Evolutionary conservation across 1,140 invertebrate genomes (phyloP).

Genomic region (Drosophila subpulchrella): DNA sequence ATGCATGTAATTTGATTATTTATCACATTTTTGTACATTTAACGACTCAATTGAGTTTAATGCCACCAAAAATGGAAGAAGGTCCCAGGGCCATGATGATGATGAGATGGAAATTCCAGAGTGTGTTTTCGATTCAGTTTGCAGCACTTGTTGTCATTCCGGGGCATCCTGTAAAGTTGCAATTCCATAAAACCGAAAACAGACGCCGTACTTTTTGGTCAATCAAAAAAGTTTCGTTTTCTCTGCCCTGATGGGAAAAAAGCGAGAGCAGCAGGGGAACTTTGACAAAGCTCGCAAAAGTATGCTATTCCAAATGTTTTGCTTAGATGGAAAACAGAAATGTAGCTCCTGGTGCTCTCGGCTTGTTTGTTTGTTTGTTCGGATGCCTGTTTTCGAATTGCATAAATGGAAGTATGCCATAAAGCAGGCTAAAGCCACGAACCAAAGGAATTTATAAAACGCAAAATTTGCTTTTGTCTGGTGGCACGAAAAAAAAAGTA

Average conservation of each 20-base stretch:
- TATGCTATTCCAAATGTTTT: conserved; percentile 67
- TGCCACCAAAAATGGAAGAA: conserved; percentile 35
- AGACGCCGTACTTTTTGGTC: conserved; percentile 26
- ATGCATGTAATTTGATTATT: conserved; percentile 82
- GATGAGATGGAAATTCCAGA: conserved; percentile 13
- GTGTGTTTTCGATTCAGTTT: conserved; percentile 39
- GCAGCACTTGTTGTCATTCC: conserved; percentile 21
- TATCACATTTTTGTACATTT: conserved; percentile 80
- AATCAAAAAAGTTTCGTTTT: conserved; percentile 42
- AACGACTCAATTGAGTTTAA: conserved; percentile 82
- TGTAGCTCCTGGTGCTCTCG: conserved; percentile 33
- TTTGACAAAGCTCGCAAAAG: conserved; percentile 65
- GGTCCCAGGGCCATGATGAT: not conserved
- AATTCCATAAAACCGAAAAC: conserved; percentile 29
- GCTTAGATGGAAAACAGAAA: conserved; percentile 61
- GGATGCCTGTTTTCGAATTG: conserved; percentile 19
- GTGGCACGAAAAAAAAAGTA: conserved; percentile 23
- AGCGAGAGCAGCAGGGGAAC: conserved; percentile 1
- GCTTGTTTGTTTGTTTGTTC: conserved; percentile 2
- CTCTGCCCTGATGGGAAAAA: conserved; percentile 12
- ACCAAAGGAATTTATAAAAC: conserved; percentile 70
- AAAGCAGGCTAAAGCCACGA: conserved; percentile 32
- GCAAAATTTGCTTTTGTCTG: conserved; percentile 75
- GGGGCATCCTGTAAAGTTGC: conserved; percentile 21
- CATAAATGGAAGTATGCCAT: conserved; percentile 51